These are phyloP conservation scores for Lepus americanus DNA, from an alignment of 2,113 vertebrate genomes.

Conservation along the genomic window DNA sequence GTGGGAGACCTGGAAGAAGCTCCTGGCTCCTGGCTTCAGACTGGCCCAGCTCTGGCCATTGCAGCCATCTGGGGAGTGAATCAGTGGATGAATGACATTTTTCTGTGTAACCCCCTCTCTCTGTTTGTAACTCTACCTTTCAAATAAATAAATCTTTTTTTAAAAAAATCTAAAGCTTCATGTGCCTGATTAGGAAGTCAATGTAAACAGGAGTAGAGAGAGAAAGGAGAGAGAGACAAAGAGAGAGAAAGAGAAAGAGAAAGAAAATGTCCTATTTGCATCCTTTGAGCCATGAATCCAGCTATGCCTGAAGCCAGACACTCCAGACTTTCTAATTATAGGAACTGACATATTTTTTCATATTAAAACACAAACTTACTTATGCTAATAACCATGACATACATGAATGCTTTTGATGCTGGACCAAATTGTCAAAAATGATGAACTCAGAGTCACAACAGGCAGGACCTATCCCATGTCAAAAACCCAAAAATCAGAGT, in stretches of 20 bases:
- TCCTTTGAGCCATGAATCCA: not conserved
- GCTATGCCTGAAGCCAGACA: not conserved
- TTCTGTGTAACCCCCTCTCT: no score
- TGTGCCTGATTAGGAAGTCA: not conserved
- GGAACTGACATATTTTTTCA: not conserved
- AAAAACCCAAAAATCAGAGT: not conserved
- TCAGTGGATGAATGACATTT: no score
- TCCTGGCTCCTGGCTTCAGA: no score
- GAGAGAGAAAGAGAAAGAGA: not conserved
- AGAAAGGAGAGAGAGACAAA: not conserved
- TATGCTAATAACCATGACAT: not conserved
- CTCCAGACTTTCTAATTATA: not conserved
- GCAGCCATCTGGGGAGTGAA: no score
- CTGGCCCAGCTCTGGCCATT: no score
- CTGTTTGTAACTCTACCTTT: no score
- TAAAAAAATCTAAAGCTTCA: not conserved
- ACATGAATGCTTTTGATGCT: not conserved
- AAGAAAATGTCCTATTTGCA: not conserved
- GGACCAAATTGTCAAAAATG: not conserved
- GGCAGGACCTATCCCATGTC: not conserved
- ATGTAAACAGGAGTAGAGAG: not conserved
- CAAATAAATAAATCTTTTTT: no score
- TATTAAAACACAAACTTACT: not conserved
- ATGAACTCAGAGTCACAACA: not conserved
- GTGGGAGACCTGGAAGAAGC: no score